phyloP scores from a whole-genome alignment of 2,797 vertebrate genomes.

The Enteromius fasciolatus region DNA sequence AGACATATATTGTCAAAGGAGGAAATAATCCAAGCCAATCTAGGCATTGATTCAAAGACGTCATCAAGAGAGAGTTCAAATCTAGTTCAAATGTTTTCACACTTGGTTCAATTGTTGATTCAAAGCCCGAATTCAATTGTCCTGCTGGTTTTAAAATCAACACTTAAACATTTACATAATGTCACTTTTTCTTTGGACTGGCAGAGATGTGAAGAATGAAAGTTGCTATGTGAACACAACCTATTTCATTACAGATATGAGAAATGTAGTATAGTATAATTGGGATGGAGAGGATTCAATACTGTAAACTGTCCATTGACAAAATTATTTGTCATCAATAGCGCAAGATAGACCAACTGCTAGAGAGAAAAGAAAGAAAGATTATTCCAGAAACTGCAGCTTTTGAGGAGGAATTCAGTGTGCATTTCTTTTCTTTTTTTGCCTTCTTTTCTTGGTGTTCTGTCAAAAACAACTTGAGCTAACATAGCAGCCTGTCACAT shows the following conservation, averaged over 20 bases:
- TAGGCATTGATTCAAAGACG: conserved; percentile 8
- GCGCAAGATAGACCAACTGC: background rate
- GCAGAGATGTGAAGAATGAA: background rate
- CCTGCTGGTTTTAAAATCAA: background rate
- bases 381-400: conserved; percentile 70
- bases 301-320: background rate
- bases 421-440: conserved; percentile 54
- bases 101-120: background rate
- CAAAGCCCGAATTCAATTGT: background rate
- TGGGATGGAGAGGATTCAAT: background rate
- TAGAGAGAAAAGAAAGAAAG: conserved; percentile 27
- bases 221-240: background rate
- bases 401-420: conserved; percentile 65
- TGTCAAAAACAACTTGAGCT: conserved; percentile 80
- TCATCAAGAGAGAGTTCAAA: conserved; percentile 2
- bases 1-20: conserved; percentile 1
- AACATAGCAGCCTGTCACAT: conserved; percentile 78
- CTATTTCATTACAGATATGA: background rate
- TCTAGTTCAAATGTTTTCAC: background rate
- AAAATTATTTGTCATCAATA: background rate
- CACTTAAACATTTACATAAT: background rate
- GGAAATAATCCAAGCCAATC: background rate
- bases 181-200: background rate
- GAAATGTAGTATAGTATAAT: background rate
- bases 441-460: conserved; percentile 70